phyloP scores from a whole-genome alignment of 2,888 invertebrate genomes.

The Tiphia femorata region DNA sequence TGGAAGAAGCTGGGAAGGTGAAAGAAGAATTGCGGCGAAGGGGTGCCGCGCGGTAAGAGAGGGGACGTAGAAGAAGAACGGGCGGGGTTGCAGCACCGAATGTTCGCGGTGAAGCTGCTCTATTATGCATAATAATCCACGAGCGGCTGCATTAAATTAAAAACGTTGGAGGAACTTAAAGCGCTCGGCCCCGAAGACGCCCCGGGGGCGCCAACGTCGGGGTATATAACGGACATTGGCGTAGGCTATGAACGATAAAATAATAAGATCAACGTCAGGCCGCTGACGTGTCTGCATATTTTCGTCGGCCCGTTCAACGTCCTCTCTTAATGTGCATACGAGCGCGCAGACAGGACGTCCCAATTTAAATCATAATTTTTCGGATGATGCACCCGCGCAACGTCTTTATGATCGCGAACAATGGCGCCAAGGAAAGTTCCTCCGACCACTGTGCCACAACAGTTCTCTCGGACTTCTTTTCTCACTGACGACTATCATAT shows the following conservation, averaged over 20 bases:
- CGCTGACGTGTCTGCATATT: slow-evolving; percentile 26
- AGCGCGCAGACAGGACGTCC: too few species aligned
- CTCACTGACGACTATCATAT: too few species aligned
- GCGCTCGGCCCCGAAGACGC: neutral
- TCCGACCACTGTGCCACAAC: too few species aligned
- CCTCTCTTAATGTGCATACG: too few species aligned
- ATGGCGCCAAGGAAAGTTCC: too few species aligned
- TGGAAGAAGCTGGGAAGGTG: slow-evolving; percentile 14
- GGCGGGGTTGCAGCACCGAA: slow-evolving; percentile 8
- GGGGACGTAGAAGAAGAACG: slow-evolving; percentile 15
- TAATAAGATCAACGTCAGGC: slow-evolving; percentile 32
- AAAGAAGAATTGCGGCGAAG: too few species aligned
- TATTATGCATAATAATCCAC: slow-evolving; percentile 35
- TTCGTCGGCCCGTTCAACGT: slow-evolving; percentile 11
- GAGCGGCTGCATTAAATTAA: slow-evolving; percentile 29
- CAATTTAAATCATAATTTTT: too few species aligned
- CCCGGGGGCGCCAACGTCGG: slow-evolving; percentile 10
- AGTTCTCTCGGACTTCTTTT: too few species aligned
- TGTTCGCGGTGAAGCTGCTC: slow-evolving; percentile 24
- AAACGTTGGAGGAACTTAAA: slow-evolving; percentile 19
- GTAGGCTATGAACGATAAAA: slow-evolving; percentile 22
- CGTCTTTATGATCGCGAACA: too few species aligned
- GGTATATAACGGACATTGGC: slow-evolving; percentile 27
- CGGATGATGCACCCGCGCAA: too few species aligned
- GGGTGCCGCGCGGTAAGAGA: too few species aligned